Conservation (phyloP, 1,140 invertebrate genomes). For the Periplaneta americana region DNA sequence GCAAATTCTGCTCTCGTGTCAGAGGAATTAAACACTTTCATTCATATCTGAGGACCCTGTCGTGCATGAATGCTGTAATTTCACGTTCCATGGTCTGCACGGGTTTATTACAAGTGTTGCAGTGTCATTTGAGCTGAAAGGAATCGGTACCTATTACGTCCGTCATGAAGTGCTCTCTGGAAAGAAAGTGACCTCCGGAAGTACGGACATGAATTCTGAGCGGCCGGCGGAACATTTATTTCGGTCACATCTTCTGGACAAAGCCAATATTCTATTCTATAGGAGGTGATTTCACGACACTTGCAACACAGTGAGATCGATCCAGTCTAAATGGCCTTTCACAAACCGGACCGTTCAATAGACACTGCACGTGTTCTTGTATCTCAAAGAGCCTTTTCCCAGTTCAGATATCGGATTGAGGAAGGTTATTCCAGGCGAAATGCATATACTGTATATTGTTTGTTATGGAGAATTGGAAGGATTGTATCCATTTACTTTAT, state of each 20-base stretch:
- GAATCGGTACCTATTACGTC: too few species aligned
- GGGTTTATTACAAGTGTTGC: neutral
- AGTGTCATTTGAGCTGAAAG: neutral
- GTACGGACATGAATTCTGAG: neutral
- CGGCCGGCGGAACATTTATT: neutral
- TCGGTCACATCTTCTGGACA: neutral
- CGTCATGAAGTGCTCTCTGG: neutral
- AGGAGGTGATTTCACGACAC: neutral
- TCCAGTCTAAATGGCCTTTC: neutral
- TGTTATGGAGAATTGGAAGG: too few species aligned
- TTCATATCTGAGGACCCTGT: neutral
- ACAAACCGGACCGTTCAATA: too few species aligned
- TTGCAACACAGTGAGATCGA: neutral
- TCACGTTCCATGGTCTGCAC: neutral
- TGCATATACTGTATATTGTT: too few species aligned
- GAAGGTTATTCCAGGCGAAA: too few species aligned
- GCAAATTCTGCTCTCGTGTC: neutral
- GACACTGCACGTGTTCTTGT: too few species aligned
- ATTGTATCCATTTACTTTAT: too few species aligned
- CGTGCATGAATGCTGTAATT: neutral
- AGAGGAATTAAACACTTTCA: neutral
- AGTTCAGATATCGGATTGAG: too few species aligned
- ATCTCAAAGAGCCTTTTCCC: too few species aligned
- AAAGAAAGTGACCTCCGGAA: neutral
- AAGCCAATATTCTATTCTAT: neutral